Evolutionary conservation across 2,797 vertebrate genomes (phyloP).

Genomic region (Heteromormyrus szaboi): DNA sequence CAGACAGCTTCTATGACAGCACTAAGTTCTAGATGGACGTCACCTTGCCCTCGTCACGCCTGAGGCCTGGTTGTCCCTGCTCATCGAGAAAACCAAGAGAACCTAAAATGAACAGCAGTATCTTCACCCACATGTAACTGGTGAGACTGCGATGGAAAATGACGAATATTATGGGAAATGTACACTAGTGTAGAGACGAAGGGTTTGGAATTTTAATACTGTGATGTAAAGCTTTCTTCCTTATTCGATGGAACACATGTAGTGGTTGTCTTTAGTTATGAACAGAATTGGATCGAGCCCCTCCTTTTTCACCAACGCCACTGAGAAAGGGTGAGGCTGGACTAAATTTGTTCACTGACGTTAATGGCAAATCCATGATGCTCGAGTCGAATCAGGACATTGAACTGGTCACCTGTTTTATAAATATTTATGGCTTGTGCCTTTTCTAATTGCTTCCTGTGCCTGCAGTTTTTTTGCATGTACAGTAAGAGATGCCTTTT

Average conservation of each 20-base stretch:
- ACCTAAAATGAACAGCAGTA: background rate
- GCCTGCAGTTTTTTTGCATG: slow-evolving; percentile 25
- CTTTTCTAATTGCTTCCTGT: slow-evolving; percentile 29
- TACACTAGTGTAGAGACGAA: slow-evolving; percentile 27
- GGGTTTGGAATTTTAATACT: slow-evolving; percentile 39
- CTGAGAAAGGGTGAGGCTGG: background rate
- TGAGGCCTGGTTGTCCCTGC: background rate
- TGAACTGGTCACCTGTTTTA: slow-evolving; percentile 36
- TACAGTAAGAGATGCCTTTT: slow-evolving; percentile 22
- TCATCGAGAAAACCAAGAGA: background rate
- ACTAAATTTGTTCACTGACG: background rate
- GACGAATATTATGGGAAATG: background rate
- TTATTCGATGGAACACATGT: background rate
- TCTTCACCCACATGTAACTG: background rate
- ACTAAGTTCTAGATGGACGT: slow-evolving; percentile 75
- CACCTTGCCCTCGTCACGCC: background rate
- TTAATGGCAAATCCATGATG: background rate
- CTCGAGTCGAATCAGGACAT: background rate
- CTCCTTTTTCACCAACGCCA: background rate
- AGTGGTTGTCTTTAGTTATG: background rate
- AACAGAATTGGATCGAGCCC: background rate
- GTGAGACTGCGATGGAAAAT: background rate
- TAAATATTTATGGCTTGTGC: slow-evolving; percentile 36
- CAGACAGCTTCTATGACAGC: slow-evolving; percentile 83
- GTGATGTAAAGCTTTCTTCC: slow-evolving; percentile 38